Evolutionary conservation across 1,140 invertebrate species (phyloP).

Genomic region (Drosophila busckii): DNA sequence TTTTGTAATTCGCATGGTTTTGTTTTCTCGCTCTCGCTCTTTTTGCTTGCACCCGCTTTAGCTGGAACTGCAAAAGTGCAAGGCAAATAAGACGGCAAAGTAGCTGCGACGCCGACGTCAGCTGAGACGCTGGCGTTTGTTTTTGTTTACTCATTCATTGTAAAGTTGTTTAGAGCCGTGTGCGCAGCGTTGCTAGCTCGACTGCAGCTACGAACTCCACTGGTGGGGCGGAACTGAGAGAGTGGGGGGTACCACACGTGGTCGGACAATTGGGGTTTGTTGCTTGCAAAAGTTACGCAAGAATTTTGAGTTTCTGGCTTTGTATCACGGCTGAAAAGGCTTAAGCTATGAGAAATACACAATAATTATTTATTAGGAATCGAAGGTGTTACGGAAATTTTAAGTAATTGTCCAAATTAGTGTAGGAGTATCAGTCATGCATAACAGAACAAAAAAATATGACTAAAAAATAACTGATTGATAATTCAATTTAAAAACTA

Average conservation of each 20-base stretch:
- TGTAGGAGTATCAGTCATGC: no score
- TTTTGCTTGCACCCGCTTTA: slow-evolving; percentile 14
- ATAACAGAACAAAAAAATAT: no score
- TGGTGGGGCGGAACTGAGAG: background rate
- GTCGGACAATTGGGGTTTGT: background rate
- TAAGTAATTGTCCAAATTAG: no score
- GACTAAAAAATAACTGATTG: no score
- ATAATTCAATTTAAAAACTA: no score
- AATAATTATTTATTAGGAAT: no score
- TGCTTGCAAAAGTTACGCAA: slow-evolving; percentile 51
- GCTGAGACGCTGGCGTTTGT: slow-evolving; percentile 50
- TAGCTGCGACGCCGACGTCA: background rate
- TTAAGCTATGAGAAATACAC: no score
- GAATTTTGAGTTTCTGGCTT: slow-evolving; percentile 41
- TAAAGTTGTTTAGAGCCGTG: slow-evolving; percentile 68
- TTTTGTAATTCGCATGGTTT: slow-evolving; percentile 59
- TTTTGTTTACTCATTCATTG: slow-evolving; percentile 75
- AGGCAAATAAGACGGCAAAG: slow-evolving; percentile 49
- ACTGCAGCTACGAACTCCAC: slow-evolving; percentile 13
- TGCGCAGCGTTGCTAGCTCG: slow-evolving; percentile 55
- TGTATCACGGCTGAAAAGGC: background rate
- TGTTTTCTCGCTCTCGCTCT: slow-evolving; percentile 59
- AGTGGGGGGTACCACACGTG: background rate
- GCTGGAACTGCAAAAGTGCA: slow-evolving; percentile 53
- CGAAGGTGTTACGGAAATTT: no score